Evolutionary conservation across 2,888 invertebrate species (phyloP).

Genomic region (Agonopterix heracliana): DNA sequence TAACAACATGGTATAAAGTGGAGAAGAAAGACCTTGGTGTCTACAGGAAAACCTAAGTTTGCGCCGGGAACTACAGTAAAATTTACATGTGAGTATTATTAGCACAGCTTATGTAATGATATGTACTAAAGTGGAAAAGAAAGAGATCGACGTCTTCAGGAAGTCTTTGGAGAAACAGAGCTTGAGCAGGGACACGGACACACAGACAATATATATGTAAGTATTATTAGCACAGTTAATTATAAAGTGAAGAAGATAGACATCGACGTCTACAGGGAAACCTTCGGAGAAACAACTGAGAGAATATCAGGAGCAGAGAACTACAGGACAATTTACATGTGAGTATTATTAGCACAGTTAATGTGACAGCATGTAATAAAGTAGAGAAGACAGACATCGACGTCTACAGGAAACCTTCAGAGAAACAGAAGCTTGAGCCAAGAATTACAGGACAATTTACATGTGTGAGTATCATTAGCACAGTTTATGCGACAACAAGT

Average conservation of each 20-base stretch:
- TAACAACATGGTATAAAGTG: slow-evolving; percentile 40
- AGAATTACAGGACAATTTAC: slow-evolving; percentile 58
- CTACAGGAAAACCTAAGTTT: slow-evolving; percentile 60
- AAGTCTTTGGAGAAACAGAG: slow-evolving; percentile 51
- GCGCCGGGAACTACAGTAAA: slow-evolving; percentile 58
- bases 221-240: slow-evolving; percentile 5
- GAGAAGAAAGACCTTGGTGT: slow-evolving; percentile 47
- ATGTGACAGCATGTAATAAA: slow-evolving; percentile 34
- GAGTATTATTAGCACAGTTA: slow-evolving; percentile 13
- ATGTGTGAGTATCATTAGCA: slow-evolving; percentile 32
- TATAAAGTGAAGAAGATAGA: slow-evolving; percentile 37
- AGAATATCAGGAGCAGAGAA: slow-evolving; percentile 59
- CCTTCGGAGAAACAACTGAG: slow-evolving; percentile 49
- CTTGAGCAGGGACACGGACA: too few relatives aligned
- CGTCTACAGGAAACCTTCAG: slow-evolving; percentile 56
- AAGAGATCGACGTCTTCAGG: slow-evolving; percentile 53
- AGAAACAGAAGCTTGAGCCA: slow-evolving; percentile 51
- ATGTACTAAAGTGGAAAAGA: slow-evolving; percentile 38
- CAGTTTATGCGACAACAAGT: too few relatives aligned
- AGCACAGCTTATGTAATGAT: slow-evolving; percentile 25
- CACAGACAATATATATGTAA: slow-evolving; percentile 58
- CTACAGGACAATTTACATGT: slow-evolving; percentile 59
- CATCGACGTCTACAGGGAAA: slow-evolving; percentile 58
- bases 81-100: slow-evolving; percentile 41
- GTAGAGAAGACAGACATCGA: slow-evolving; percentile 46